A percentile compares a stretch with the other conserved stretches of the same genome.
Conservation (phyloP, 1,140 invertebrate species). For the Heliconius hermathena region DNA sequence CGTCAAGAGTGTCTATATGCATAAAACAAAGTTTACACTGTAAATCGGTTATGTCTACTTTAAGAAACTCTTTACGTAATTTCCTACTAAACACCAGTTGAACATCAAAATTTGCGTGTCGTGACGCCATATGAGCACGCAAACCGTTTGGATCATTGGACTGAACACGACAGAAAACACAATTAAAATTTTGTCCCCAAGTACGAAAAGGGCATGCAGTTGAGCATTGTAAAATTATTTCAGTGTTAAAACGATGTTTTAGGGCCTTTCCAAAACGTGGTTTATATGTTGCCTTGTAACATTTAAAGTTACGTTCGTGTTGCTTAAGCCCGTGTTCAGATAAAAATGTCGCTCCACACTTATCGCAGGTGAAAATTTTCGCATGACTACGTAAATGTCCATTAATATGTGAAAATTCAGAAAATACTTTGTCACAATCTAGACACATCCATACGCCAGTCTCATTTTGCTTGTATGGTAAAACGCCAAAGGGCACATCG, state of each 20-base stretch:
- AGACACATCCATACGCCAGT: slow-evolving; percentile 67
- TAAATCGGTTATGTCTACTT: slow-evolving; percentile 71
- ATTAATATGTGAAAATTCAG: slow-evolving; percentile 71
- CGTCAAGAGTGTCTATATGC: slow-evolving; percentile 63
- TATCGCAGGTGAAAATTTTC: slow-evolving; percentile 72
- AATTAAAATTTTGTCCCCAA: slow-evolving; percentile 74
- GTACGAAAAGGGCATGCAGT: slow-evolving; percentile 71
- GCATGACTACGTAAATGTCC: slow-evolving; percentile 66
- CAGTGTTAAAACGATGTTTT: slow-evolving; percentile 69
- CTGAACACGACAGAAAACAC: slow-evolving; percentile 69
- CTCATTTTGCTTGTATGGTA: slow-evolving; percentile 64
- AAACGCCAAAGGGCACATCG: slow-evolving; percentile 66
- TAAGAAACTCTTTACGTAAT: slow-evolving; percentile 69
- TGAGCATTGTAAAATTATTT: slow-evolving; percentile 73
- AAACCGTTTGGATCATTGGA: slow-evolving; percentile 69
- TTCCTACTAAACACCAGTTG: slow-evolving; percentile 68
- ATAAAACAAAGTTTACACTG: slow-evolving; percentile 73
- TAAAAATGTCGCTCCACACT: slow-evolving; percentile 70
- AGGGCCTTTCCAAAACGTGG: slow-evolving; percentile 68
- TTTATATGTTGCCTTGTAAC: slow-evolving; percentile 69
- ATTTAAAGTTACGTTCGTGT: slow-evolving; percentile 71
- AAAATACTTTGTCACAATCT: slow-evolving; percentile 68
- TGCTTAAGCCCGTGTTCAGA: slow-evolving; percentile 69
- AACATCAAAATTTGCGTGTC: slow-evolving; percentile 68
- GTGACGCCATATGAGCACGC: slow-evolving; percentile 64